These are phyloP conservation scores for Campylomormyrus numenius DNA, from an alignment of 2,113 vertebrate genomes.

Conservation along the genomic window DNA sequence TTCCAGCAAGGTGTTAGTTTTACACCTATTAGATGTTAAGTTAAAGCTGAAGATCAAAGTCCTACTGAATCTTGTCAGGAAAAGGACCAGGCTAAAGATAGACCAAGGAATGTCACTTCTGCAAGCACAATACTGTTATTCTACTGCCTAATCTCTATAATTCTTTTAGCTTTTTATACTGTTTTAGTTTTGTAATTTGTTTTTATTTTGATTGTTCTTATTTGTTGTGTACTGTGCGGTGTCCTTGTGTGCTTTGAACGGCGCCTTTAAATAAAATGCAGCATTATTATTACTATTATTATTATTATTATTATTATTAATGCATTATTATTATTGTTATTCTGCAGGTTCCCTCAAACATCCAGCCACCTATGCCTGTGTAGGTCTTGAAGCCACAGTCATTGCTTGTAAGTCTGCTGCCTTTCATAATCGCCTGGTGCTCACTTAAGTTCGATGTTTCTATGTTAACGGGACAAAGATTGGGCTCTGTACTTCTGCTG, in stretches of 20 bases:
- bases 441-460: background rate
- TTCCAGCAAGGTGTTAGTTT: background rate
- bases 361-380: background rate
- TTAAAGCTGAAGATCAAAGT: background rate
- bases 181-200: no score
- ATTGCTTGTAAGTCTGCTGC: background rate
- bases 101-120: background rate
- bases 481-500: background rate
- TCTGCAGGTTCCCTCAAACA: background rate
- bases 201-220: no score
- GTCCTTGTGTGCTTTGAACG: no score
- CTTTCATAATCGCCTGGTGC: background rate
- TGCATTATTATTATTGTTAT: no score
- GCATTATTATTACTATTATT: no score
- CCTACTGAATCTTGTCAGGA: background rate
- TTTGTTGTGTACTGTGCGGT: no score
- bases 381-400: background rate
- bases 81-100: background rate
- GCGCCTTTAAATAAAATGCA: no score
- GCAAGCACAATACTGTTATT: background rate
- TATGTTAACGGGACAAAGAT: background rate
- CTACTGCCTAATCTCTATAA: background rate
- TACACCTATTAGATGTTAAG: background rate
- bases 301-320: no score
- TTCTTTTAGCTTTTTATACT: no score